Conservation (phyloP, 2,797 vertebrate species). For the Morus bassanus region DNA sequence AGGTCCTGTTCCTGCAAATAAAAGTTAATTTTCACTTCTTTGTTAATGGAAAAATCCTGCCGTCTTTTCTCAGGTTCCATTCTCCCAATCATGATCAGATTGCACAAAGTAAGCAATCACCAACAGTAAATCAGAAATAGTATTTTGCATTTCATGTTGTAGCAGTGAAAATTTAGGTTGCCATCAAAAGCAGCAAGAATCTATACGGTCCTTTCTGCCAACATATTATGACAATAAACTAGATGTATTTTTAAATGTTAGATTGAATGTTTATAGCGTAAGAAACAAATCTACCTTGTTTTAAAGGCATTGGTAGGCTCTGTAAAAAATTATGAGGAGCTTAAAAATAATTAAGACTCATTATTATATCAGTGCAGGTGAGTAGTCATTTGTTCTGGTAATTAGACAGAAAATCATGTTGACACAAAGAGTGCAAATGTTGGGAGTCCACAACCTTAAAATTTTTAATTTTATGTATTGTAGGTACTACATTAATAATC, state of each 20-base stretch:
- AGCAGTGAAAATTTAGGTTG: neutral
- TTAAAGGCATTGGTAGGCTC: neutral
- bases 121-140: neutral
- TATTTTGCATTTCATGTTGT: neutral
- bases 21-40: neutral
- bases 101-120: neutral
- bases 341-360: neutral
- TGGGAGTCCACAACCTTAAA: neutral
- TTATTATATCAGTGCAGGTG: neutral
- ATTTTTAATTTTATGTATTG: conserved; percentile 24
- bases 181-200: neutral
- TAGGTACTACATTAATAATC: neutral
- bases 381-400: conserved; percentile 34
- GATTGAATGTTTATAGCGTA: neutral
- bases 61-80: neutral
- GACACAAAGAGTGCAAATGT: conserved; percentile 5
- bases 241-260: neutral
- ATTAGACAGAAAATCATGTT: conserved; percentile 26
- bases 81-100: neutral
- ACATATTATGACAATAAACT: neutral
- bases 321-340: neutral
- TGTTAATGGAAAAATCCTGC: neutral
- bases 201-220: neutral
- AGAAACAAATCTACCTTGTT: neutral
- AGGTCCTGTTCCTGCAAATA: neutral